Percentiles rank a stretch among this genome's conserved stretches.
Evolutionary conservation across 2,888 invertebrate species (phyloP).

Genomic region (Nymphalis urticae): DNA sequence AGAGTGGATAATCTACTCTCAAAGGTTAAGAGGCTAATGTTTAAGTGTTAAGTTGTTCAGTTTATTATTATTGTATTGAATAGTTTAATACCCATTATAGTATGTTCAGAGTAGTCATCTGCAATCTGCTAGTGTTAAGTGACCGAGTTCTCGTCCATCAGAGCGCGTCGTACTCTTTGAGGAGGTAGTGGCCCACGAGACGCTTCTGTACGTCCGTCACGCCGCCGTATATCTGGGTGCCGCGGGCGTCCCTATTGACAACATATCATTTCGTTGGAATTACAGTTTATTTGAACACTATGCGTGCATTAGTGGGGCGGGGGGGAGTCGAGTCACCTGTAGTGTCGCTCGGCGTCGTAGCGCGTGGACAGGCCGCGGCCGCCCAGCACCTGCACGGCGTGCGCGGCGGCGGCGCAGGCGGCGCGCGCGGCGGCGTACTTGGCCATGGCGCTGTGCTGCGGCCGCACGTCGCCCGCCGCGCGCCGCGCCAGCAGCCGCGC

Average conservation of each 20-base stretch:
- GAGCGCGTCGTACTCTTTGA: conserved; percentile 83
- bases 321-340: conserved; percentile 64
- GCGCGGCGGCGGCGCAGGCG: conserved; percentile 55
- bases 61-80: too few species aligned
- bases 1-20: too few species aligned
- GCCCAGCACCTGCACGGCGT: conserved; percentile 85
- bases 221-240: conserved; percentile 91
- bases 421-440: conserved; percentile 87
- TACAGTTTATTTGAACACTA: background rate
- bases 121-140: background rate
- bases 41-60: too few species aligned
- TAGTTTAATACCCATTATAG: too few species aligned
- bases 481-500: conserved; percentile 86
- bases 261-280: background rate
- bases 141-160: conserved; percentile 43
- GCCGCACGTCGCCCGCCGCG: conserved; percentile 83
- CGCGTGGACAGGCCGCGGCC: conserved; percentile 86
- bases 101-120: too few species aligned
- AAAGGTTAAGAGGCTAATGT: too few species aligned
- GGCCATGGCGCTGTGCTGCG: conserved; percentile 88
- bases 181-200: conserved; percentile 84
- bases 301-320: background rate
- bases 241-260: conserved; percentile 84
- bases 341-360: conserved; percentile 88
- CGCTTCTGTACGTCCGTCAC: conserved; percentile 89